These are phyloP conservation scores for Patiria pectinifera DNA, from an alignment of 53 echinoderm and acorn worm species.

Conservation along the genomic window DNA sequence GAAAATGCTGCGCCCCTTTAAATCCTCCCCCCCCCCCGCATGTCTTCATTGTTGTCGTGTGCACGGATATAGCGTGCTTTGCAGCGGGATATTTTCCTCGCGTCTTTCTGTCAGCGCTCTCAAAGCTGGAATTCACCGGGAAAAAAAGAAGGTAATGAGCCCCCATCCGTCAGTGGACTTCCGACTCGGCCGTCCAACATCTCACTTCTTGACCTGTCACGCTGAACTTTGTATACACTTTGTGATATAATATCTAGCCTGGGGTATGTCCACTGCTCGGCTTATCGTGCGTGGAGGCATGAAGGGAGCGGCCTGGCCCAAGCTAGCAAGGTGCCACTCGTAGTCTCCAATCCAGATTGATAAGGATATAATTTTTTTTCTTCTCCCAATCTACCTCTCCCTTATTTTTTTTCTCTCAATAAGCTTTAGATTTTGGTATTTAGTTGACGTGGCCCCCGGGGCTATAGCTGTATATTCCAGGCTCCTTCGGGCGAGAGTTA, in stretches of 20 bases:
- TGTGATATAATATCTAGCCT: conserved; percentile 50
- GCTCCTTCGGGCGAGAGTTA: conserved; percentile 42
- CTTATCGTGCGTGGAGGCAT: background rate
- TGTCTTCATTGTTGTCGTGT: background rate
- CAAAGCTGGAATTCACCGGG: conserved; percentile 20
- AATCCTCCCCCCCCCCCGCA: background rate
- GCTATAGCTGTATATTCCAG: background rate
- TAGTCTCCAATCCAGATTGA: conserved; percentile 47
- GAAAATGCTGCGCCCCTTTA: background rate
- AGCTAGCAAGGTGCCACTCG: conserved; percentile 31
- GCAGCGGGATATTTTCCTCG: background rate
- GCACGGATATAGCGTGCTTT: background rate
- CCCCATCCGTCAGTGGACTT: conserved; percentile 55
- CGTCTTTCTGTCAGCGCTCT: conserved; percentile 30
- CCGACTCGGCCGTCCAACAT: background rate
- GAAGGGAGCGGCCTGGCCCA: conserved; percentile 34
- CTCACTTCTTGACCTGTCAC: conserved; percentile 42
- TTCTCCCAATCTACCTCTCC: background rate
- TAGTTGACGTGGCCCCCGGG: background rate
- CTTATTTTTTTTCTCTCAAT: conserved; percentile 12
- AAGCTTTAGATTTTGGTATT: conserved; percentile 1
- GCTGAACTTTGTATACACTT: conserved; percentile 56
- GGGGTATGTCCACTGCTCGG: background rate
- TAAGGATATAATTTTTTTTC: conserved; percentile 37
- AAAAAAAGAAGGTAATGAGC: background rate